phyloP scores from a whole-genome alignment of 2,113 vertebrate species.

The Bujurquina vittata region DNA sequence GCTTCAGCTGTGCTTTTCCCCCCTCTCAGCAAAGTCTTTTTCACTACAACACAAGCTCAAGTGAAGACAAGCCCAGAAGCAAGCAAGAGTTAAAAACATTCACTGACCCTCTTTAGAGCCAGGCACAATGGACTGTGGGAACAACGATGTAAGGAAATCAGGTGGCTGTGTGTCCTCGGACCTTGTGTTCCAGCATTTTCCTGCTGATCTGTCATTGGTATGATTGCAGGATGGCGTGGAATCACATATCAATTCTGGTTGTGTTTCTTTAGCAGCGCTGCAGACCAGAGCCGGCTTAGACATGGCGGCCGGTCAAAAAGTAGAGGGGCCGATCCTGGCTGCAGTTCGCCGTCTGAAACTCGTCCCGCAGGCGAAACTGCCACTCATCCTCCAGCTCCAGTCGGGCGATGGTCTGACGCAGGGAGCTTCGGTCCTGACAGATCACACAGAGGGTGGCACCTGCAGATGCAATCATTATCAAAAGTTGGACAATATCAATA shows the following conservation, averaged over 20 bases:
- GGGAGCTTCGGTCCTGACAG: slow-evolving; percentile 95
- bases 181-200: neutral
- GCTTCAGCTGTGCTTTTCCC: slow-evolving; percentile 17
- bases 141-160: neutral
- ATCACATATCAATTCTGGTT: slow-evolving; percentile 28
- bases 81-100: slow-evolving; percentile 22
- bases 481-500: neutral
- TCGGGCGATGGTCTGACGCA: slow-evolving; percentile 95
- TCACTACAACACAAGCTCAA: slow-evolving; percentile 28
- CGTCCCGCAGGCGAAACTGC: slow-evolving; percentile 97
- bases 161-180: neutral
- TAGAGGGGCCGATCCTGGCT: slow-evolving; percentile 94
- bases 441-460: slow-evolving; percentile 98
- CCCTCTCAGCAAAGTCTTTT: slow-evolving; percentile 31
- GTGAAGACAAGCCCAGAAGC: slow-evolving; percentile 15
- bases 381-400: slow-evolving; percentile 97
- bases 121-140: slow-evolving; percentile 24
- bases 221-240: slow-evolving; percentile 21
- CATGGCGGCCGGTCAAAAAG: slow-evolving; percentile 94
- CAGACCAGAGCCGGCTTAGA: slow-evolving; percentile 74
- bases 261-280: neutral
- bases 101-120: slow-evolving; percentile 10
- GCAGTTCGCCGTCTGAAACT: slow-evolving; percentile 98
- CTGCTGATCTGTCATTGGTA: neutral
- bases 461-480: slow-evolving; percentile 47